Evolutionary conservation across 2,797 vertebrate species (phyloP).

Genomic region (Remorina albescens): DNA sequence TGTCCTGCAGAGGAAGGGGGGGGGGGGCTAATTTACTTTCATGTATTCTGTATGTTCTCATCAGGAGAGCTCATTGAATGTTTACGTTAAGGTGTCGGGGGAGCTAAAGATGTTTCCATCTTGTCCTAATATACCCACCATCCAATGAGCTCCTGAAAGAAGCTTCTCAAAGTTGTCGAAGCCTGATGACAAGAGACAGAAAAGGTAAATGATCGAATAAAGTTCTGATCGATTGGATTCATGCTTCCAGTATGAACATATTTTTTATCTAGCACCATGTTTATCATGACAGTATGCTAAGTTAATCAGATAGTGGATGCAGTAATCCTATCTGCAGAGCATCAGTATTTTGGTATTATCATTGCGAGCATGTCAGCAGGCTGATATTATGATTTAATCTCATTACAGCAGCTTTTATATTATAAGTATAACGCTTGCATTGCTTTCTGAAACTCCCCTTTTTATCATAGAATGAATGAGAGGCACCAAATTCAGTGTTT

Average conservation of each 20-base stretch:
- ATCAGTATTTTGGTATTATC: not conserved
- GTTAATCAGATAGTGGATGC: not conserved
- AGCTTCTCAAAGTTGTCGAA: conserved; percentile 96
- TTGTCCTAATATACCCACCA: conserved; percentile 83
- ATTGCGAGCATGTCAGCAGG: not conserved
- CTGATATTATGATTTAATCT: not conserved
- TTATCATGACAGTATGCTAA: not conserved
- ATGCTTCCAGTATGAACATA: too few species aligned
- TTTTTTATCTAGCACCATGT: not conserved
- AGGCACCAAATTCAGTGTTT: not conserved
- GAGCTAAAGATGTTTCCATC: not conserved
- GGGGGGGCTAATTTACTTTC: not conserved
- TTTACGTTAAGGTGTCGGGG: not conserved
- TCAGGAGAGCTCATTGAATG: not conserved
- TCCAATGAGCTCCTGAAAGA: conserved; percentile 95
- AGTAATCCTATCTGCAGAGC: not conserved
- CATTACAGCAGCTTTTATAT: not conserved
- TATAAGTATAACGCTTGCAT: not conserved
- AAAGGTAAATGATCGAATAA: not conserved
- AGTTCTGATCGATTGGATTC: too few species aligned
- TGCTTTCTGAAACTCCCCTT: not conserved
- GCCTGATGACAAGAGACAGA: conserved; percentile 79
- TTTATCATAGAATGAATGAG: not conserved
- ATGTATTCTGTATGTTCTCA: not conserved
- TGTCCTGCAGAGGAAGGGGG: conserved; percentile 84